Conservation (phyloP, 2,888 invertebrate genomes). For the Heliconius aoede region DNA sequence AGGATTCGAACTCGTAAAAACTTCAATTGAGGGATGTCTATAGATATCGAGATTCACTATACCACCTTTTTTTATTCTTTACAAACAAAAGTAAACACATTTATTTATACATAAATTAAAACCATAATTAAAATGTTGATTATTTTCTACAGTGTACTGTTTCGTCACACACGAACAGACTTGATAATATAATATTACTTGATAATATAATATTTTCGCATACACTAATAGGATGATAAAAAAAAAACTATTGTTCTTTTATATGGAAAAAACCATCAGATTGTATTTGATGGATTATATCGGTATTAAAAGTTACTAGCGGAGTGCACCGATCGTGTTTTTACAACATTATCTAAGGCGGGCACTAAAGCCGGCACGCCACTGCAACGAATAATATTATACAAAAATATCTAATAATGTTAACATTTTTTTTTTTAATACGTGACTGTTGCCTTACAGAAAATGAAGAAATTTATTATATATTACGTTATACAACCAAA, state of each 20-base stretch:
- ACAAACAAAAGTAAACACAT: not conserved
- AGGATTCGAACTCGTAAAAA: no score
- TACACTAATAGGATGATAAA: constrained; percentile 27
- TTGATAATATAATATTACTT: not conserved
- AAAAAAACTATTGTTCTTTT: constrained; percentile 34
- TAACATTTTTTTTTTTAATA: not conserved
- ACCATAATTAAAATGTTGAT: not conserved
- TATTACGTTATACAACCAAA: not conserved
- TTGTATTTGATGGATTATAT: constrained; percentile 40
- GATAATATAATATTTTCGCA: constrained; percentile 31
- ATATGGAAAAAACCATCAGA: constrained; percentile 37
- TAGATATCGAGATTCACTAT: no score
- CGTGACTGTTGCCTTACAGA: not conserved
- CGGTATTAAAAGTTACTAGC: constrained; percentile 40
- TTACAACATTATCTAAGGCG: constrained; percentile 47
- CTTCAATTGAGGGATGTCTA: no score
- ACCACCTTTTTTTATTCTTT: no score
- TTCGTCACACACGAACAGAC: constrained; percentile 4
- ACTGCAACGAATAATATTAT: not conserved
- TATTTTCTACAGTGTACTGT: not conserved
- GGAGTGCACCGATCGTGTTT: constrained; percentile 44
- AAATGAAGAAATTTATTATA: not conserved
- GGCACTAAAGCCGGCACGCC: constrained; percentile 8
- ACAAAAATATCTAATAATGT: not conserved
- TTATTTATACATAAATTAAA: not conserved